Conservation (phyloP, 2,797 vertebrate genomes). For the Aulostomus chinensis region DNA sequence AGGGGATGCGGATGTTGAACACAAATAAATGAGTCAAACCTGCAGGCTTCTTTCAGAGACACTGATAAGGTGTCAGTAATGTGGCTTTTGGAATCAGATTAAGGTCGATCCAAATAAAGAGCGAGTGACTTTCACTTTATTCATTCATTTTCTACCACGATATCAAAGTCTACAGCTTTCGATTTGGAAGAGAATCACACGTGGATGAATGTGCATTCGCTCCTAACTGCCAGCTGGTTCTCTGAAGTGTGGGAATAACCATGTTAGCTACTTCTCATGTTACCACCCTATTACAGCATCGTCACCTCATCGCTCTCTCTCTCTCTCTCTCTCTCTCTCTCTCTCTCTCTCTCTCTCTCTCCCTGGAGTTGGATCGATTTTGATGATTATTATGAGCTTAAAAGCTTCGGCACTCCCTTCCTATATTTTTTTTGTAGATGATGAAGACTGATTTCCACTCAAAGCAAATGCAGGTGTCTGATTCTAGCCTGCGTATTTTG, state of each 20-base stretch:
- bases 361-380: constrained; percentile 27
- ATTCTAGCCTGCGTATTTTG: constrained; percentile 40
- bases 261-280: constrained; percentile 44
- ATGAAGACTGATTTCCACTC: constrained; percentile 51
- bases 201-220: constrained; percentile 45
- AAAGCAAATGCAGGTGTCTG: constrained; percentile 40
- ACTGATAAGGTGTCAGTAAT: background rate
- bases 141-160: constrained; percentile 14
- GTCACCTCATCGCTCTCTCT: too few species aligned
- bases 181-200: too few species aligned
- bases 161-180: too few species aligned
- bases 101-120: constrained; percentile 2
- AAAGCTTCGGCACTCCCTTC: constrained; percentile 54
- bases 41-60: too few species aligned
- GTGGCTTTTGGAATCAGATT: background rate
- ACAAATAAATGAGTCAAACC: too few species aligned
- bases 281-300: constrained; percentile 35
- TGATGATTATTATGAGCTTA: constrained; percentile 49
- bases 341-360: constrained; percentile 5
- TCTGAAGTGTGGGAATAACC: constrained; percentile 48
- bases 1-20: too few species aligned
- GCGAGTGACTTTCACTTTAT: constrained; percentile 5
- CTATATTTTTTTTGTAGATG: constrained; percentile 34
- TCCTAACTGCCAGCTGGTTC: constrained; percentile 22
- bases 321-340: too few species aligned